Percentiles rank a stretch among this genome's conserved stretches.
Conservation (phyloP, 2,797 vertebrate genomes). For the Chelidonichthys spinosus region DNA sequence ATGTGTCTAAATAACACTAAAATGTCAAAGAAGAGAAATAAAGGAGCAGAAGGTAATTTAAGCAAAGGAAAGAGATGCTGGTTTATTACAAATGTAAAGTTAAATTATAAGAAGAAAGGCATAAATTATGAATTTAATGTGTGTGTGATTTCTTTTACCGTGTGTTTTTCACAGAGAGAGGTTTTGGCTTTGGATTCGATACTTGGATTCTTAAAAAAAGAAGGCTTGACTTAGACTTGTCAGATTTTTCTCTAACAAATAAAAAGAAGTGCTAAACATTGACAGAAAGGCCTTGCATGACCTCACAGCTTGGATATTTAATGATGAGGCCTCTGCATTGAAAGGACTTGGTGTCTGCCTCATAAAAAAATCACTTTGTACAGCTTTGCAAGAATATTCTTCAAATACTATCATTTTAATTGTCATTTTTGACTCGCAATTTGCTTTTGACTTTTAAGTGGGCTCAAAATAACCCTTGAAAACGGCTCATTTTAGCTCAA, state of each 20-base stretch:
- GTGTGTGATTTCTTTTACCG: not conserved
- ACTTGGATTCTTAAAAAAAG: not conserved
- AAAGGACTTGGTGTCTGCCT: not conserved
- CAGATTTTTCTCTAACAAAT: not conserved
- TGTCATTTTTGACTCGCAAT: not conserved
- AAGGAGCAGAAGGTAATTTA: not conserved
- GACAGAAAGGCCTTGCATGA: not conserved
- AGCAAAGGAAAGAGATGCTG: not conserved
- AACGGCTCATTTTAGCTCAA: not conserved
- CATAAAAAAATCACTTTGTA: not conserved
- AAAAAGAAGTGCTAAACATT: not conserved
- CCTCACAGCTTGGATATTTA: conserved; percentile 18
- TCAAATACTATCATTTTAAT: conserved; percentile 13
- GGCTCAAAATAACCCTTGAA: not conserved
- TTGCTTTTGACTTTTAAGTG: not conserved
- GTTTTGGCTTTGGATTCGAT: not conserved
- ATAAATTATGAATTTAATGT: not conserved
- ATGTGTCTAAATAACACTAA: not conserved
- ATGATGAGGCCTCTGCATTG: not conserved
- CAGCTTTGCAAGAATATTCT: not conserved
- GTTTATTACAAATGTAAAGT: not conserved
- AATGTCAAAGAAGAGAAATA: not conserved
- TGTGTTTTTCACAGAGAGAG: not conserved
- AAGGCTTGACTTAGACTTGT: not conserved
- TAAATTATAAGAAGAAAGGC: not conserved